phyloP scores from a whole-genome alignment of 2,797 vertebrate genomes.

The Ctenopoma multispine region DNA sequence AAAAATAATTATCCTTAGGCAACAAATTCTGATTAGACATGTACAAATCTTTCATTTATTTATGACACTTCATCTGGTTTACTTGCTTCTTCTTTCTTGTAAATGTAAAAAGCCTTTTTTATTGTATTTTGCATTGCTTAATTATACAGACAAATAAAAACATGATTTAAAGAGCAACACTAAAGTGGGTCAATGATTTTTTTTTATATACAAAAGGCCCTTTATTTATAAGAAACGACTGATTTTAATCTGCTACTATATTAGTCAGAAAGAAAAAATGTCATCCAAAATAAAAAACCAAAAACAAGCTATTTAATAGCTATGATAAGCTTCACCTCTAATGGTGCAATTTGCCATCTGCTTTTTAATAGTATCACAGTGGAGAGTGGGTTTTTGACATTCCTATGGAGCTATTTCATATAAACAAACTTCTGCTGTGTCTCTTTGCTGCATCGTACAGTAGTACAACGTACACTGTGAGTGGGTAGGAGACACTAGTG shows the following conservation, averaged over 20 bases:
- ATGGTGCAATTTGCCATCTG: constrained; percentile 72
- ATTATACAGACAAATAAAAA: background rate
- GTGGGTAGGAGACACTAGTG: constrained; percentile 59
- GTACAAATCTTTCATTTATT: constrained; percentile 3
- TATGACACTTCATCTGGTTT: constrained; percentile 1
- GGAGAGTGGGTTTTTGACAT: constrained; percentile 39
- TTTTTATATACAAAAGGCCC: background rate
- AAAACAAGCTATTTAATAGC: constrained; percentile 35
- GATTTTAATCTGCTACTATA: constrained; percentile 11
- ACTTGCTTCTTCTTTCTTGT: background rate
- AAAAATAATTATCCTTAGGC: background rate
- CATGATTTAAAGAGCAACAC: background rate
- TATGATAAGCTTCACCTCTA: constrained; percentile 44
- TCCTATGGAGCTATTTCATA: constrained; percentile 44
- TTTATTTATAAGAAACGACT: background rate
- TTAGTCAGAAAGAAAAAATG: background rate
- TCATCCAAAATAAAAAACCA: constrained; percentile 14
- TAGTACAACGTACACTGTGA: constrained; percentile 49
- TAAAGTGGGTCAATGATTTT: background rate
- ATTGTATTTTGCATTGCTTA: background rate
- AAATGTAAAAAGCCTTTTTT: background rate
- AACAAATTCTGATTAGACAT: background rate
- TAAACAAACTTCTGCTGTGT: constrained; percentile 48
- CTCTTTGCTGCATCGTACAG: constrained; percentile 34
- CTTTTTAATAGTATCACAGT: constrained; percentile 27